phyloP scores from a whole-genome alignment of 2,797 vertebrate genomes.

The Psittacula echo region DNA sequence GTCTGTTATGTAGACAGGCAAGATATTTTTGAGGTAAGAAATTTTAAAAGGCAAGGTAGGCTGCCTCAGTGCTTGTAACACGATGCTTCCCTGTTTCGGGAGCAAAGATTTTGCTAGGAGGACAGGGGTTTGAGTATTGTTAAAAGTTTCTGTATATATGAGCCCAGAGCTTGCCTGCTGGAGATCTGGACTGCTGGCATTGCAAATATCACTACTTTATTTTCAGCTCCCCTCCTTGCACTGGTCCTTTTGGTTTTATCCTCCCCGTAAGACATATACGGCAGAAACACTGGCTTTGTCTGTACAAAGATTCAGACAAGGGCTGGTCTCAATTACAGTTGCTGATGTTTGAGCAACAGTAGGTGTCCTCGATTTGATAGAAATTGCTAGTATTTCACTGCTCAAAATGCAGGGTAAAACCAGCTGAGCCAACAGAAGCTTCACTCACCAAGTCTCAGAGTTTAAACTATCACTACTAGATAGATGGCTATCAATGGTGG shows the following conservation, averaged over 20 bases:
- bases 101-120: neutral
- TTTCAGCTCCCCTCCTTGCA: neutral
- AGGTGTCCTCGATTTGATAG: neutral
- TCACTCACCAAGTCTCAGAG: neutral
- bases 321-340: neutral
- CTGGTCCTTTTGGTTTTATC: neutral
- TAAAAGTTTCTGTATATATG: neutral
- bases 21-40: constrained; percentile 1
- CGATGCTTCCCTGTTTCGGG: neutral
- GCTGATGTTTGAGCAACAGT: neutral
- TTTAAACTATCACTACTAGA: neutral
- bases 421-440: neutral
- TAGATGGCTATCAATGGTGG: neutral
- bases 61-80: neutral
- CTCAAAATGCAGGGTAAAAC: neutral
- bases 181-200: neutral
- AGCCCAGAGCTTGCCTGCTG: neutral
- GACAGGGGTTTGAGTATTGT: neutral
- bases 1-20: neutral
- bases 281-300: neutral
- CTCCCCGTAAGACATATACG: neutral
- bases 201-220: neutral
- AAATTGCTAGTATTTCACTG: neutral
- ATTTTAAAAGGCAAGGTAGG: neutral
- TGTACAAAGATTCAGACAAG: neutral